Conservation (phyloP, 2,888 invertebrate species). For the Eutolmus rufibarbis region DNA sequence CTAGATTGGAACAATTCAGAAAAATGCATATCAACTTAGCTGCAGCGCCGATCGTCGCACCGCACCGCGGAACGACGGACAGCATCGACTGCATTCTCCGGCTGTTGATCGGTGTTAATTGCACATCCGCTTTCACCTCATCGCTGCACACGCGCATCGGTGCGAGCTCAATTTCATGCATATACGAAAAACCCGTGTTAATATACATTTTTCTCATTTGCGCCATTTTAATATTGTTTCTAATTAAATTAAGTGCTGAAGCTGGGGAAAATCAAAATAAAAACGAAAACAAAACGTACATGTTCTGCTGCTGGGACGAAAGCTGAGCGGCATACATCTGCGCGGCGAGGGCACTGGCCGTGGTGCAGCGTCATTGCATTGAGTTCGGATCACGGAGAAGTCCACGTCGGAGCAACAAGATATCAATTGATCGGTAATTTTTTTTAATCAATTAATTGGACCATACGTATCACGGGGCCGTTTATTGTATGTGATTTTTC, state of each 20-base stretch:
- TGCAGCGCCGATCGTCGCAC: no score
- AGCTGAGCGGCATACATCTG: conserved; percentile 94
- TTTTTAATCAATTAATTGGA: conserved; percentile 8
- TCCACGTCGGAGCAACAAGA: neutral
- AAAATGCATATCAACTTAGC: conserved; percentile 13
- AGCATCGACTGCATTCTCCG: neutral
- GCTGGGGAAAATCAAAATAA: conserved; percentile 26
- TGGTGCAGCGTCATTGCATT: conserved; percentile 23
- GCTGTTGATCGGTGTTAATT: conserved; percentile 1
- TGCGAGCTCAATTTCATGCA: conserved; percentile 8
- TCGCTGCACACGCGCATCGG: neutral
- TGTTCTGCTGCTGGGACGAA: conserved; percentile 91
- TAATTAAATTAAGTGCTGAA: conserved; percentile 46
- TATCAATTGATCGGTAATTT: conserved; percentile 30
- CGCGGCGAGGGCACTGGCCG: conserved; percentile 90
- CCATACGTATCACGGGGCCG: neutral
- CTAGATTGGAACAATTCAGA: neutral
- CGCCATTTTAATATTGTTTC: conserved; percentile 47
- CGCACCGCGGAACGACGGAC: neutral
- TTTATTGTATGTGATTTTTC: conserved; percentile 8
- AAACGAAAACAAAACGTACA: conserved; percentile 66
- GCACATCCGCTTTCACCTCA: conserved; percentile 16
- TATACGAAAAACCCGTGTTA: conserved; percentile 56
- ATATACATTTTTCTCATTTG: conserved; percentile 51
- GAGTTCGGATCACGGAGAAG: neutral